Evolutionary conservation across 2,888 invertebrate species (phyloP), one percentile per base, ranked within the genome.

Genomic region (Macrosoma leucophasiata): DNA sequence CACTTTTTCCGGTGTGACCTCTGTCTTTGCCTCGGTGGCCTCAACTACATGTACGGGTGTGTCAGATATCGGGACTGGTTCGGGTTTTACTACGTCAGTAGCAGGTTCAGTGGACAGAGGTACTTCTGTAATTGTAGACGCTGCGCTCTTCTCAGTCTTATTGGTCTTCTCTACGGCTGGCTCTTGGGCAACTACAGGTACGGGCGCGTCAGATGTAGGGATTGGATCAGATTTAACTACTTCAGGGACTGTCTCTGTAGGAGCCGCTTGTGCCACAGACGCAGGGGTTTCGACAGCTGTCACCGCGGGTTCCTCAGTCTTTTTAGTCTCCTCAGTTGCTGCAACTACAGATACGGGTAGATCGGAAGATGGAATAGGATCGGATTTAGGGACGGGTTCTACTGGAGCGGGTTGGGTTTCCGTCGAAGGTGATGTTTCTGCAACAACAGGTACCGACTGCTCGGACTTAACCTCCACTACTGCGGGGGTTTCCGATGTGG

Each of bases 1-100:
- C 23, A 43, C 33, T 33, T 56, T 59, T 29, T 54, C 48, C 2
- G 64, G 58, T 19, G 59, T 49, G 10, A 42, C 41, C 21, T 36
- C 41, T 19, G 48, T 27, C 25, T 45, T 39, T 20, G 50, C n/a
- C n/a, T n/a, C n/a, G n/a, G n/a, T n/a, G n/a, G n/a, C n/a, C n/a
- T n/a, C n/a, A n/a, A n/a, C n/a, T n/a, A n/a, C n/a, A n/a, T n/a
- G n/a, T n/a, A n/a, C n/a, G n/a, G n/a, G n/a, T n/a, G n/a, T n/a
- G n/a, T n/a, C n/a, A n/a, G 42, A 33, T 36, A 35, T 32, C 26
- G 40, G 24, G 20, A 32, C 36, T 28, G 43, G 40, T 18, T 22
- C 31, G 34, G 36, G 22, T 35, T 46, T 33, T 29, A 33, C 24
- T 13, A 35, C 36, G 22, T 36, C 13, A 13, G 31, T 27, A 15